Evolutionary conservation across 2,888 invertebrate genomes (phyloP).

Genomic region (Leptinotarsa juncta): DNA sequence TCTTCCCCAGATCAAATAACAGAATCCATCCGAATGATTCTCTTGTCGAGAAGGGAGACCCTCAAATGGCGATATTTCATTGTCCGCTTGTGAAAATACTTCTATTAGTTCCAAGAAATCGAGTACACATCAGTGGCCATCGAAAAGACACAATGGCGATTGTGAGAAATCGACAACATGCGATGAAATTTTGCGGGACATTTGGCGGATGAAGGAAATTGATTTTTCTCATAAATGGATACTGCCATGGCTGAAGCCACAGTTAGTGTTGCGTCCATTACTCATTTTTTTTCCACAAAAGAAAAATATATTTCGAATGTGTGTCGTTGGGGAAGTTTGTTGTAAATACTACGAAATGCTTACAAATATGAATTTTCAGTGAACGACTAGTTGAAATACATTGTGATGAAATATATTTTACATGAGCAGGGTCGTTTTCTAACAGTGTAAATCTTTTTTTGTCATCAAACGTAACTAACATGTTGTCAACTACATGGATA

Average conservation of each 20-base stretch:
- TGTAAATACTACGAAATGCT: background rate
- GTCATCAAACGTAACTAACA: no score
- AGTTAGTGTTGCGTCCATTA: background rate
- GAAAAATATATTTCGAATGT: background rate
- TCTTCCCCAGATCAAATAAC: background rate
- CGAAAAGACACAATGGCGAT: constrained; percentile 37
- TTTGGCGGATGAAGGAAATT: constrained; percentile 54
- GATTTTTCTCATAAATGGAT: constrained; percentile 55
- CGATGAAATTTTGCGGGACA: constrained; percentile 37
- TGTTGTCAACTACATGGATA: no score
- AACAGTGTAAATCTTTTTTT: background rate
- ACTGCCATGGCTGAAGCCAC: background rate
- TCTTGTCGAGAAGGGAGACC: background rate
- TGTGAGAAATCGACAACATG: constrained; percentile 38
- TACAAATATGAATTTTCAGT: background rate
- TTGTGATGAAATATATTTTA: background rate
- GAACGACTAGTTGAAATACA: background rate
- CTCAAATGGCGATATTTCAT: constrained; percentile 25
- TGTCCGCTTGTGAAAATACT: constrained; percentile 31
- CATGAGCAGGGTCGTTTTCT: background rate
- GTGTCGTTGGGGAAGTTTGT: background rate
- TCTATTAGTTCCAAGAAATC: constrained; percentile 32
- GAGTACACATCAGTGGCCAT: constrained; percentile 40
- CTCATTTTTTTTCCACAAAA: background rate
- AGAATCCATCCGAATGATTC: background rate